Base-by-base conservation (phyloP, 1,140 invertebrate species). In the Brachionus angularis region DNA sequence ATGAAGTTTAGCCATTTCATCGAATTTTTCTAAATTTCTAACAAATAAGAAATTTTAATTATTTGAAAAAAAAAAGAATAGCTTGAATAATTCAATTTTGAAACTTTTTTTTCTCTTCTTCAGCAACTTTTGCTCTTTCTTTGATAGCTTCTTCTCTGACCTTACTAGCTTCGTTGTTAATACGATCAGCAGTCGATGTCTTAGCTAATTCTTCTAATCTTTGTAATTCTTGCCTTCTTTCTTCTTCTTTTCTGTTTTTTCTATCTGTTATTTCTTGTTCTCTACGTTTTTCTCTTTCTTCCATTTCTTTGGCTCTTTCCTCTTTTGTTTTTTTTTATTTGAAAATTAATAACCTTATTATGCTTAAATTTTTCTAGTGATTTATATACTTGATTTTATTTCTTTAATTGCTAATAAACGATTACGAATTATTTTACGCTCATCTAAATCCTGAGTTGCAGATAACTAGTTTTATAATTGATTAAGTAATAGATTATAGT, bases 101-200 rank as follows among this genome's bases (percentile, higher is more conserved):
- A n/a, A n/a, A 67, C 62, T 50, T 67, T 47, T 67, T 46, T 50
- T 67, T 67, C 29, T 67, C 62, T 3, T 67, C 44, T 27, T 46
- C 62, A 33, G 62, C 62, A 23, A 42, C 42, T 23, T 67, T 27
- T 5, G 23, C 42, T 47, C 36, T 67, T 12, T 46, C 62, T 29
- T 50, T 67, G 10, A 67, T 67, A 31, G 7, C 46, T 10, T 67
- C 62, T 67, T 67, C 39, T 18, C 47, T n/a, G 3, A 34, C 36
- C 23, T 50, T 46, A 4, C 47, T 27, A 3, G 62, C 27, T 5
- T 67, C 62, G 16, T 46, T 67, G 18, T 67, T 33, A 23, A 67
- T 31, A 7, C 62, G 29, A 21, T 67, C 62, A 34, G 42, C 62
- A 67, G 62, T 67, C 3, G 62, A 50, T n/a, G 42, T 47, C 10